phyloP scores from a whole-genome alignment of 1,140 invertebrate species.

The Drosophila insularis region DNA sequence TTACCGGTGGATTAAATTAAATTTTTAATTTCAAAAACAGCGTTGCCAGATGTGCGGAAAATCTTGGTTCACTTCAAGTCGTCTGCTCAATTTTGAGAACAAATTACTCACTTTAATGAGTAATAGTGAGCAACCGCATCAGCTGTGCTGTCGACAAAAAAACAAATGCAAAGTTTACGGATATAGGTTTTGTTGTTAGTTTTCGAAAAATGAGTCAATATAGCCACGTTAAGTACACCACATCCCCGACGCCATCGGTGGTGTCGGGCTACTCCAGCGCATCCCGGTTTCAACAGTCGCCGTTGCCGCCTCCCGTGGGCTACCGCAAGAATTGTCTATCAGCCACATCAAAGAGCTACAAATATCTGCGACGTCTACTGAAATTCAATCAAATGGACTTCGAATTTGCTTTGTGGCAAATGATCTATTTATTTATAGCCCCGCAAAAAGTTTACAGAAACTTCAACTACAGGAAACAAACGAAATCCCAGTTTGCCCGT shows the following conservation, averaged over 20 bases:
- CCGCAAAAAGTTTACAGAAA: constrained; percentile 99
- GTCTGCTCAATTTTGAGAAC: too few relatives aligned
- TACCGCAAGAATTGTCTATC: constrained; percentile 89
- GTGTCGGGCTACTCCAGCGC: constrained; percentile 80
- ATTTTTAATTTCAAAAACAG: too few relatives aligned
- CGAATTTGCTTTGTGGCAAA: constrained; percentile 99
- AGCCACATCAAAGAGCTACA: constrained; percentile 95
- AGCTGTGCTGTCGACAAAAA: neutral
- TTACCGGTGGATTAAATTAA: too few relatives aligned
- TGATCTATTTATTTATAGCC: constrained; percentile 96
- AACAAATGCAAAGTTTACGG: constrained; percentile 41
- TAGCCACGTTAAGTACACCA: constrained; percentile 86
- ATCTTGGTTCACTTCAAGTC: too few relatives aligned
- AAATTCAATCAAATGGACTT: constrained; percentile 99
- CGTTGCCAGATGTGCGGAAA: too few relatives aligned
- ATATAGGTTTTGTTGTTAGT: constrained; percentile 37
- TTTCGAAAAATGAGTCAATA: constrained; percentile 71
- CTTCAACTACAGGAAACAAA: constrained; percentile 99
- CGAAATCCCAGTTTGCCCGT: constrained; percentile 99
- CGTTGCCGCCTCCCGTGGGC: constrained; percentile 85
- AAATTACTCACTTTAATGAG: too few relatives aligned
- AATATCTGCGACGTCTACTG: constrained; percentile 94
- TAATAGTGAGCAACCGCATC: too few relatives aligned
- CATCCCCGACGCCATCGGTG: constrained; percentile 85
- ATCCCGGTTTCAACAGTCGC: constrained; percentile 83